Percentiles rank a stretch among this genome's conserved stretches.
phyloP scores from a whole-genome alignment of 2,797 vertebrate genomes.

The Myripristis murdjan region DNA sequence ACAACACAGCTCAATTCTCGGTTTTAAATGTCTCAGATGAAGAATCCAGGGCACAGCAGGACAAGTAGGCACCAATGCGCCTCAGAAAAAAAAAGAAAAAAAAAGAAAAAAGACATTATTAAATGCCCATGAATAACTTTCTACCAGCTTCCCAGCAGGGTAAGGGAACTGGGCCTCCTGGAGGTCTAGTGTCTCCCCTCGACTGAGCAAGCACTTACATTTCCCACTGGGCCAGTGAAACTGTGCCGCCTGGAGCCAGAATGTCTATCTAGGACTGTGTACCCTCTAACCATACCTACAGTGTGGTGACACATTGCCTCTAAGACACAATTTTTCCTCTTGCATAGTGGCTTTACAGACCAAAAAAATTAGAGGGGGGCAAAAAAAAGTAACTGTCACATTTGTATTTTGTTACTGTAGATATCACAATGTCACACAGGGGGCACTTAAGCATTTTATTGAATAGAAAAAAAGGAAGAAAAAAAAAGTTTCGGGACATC shows the following conservation, averaged over 20 bases:
- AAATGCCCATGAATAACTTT: slow-evolving; percentile 44
- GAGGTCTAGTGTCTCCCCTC: slow-evolving; percentile 25
- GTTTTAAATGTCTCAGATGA: slow-evolving; percentile 25
- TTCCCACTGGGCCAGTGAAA: slow-evolving; percentile 35
- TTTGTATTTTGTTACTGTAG: no score
- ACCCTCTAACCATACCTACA: slow-evolving; percentile 12
- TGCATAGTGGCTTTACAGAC: slow-evolving; percentile 11
- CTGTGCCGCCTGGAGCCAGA: slow-evolving; percentile 23
- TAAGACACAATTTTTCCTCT: background rate
- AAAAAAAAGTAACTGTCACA: no score
- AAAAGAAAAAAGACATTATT: no score
- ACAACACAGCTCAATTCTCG: slow-evolving; percentile 24
- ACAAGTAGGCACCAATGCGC: slow-evolving; percentile 34
- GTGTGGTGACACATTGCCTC: background rate
- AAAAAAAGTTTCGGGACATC: no score
- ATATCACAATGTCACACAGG: no score
- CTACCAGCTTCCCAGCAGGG: slow-evolving; percentile 27
- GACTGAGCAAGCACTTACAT: slow-evolving; percentile 40
- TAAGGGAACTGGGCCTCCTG: slow-evolving; percentile 38
- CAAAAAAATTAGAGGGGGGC: no score
- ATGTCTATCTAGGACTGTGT: slow-evolving; percentile 13
- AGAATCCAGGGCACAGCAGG: slow-evolving; percentile 34
- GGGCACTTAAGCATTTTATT: no score
- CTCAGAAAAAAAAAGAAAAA: slow-evolving; percentile 37
- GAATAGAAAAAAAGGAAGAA: no score